A percentile compares a stretch with the other conserved stretches of the same genome.
Conservation (phyloP, 2,113 vertebrate species). For the Chloebia gouldiae region DNA sequence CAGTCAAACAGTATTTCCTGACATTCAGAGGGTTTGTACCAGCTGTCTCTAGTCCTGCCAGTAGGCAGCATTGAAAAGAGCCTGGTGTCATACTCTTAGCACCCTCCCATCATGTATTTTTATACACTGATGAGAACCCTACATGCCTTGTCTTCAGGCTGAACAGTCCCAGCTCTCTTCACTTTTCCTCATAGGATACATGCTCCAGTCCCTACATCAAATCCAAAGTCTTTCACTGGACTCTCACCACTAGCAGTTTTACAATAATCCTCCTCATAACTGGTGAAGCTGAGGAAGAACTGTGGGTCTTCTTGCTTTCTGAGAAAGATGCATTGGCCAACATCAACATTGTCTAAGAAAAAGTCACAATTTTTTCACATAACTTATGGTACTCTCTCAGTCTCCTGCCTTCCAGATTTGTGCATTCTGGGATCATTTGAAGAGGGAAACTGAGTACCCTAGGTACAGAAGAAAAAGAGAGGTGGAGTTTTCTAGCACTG, state of each 20-base stretch:
- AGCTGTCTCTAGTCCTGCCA: not conserved
- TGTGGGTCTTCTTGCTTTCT: not conserved
- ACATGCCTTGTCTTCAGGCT: not conserved
- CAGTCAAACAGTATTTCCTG: not conserved
- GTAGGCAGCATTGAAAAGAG: not conserved
- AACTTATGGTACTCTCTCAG: fast-evolving
- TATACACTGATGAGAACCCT: not conserved
- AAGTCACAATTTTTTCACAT: not conserved
- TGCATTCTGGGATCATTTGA: not conserved
- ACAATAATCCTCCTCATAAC: not conserved
- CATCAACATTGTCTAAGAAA: not conserved
- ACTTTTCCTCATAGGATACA: not conserved
- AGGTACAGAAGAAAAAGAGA: not conserved
- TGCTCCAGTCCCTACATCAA: not conserved
- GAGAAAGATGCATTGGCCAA: not conserved
- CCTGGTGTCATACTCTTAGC: not conserved
- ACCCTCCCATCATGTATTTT: not conserved
- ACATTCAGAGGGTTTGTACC: not conserved
- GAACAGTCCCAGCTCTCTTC: not conserved
- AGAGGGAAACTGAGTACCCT: not conserved
- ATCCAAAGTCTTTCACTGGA: not conserved
- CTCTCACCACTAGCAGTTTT: not conserved
- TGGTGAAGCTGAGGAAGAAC: not conserved
- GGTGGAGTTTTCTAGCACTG: not conserved
- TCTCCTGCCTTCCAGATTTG: not conserved